Base-by-base conservation (phyloP, 1,140 invertebrate genomes). In the Musca vetustissima region DNA sequence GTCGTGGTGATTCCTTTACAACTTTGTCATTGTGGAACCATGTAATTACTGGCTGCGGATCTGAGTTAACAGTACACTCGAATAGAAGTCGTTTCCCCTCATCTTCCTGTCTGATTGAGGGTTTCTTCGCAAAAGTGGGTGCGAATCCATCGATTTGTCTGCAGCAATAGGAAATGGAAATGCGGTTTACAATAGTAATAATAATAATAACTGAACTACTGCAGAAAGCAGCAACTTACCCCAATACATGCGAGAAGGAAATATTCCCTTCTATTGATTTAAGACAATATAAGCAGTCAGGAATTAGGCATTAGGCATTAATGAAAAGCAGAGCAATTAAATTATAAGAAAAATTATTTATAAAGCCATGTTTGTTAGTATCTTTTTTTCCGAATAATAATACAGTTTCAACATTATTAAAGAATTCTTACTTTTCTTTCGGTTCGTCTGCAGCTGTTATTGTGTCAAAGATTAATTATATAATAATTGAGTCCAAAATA, bases 81-180 rank as follows among this genome's bases (percentile, higher is more conserved):
- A 98, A 98, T 74, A 98, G 87, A 72, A 98, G 85, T 82, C 93
- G 89, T 85, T 97, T 96, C 69, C 96, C 96, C 85, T 97, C 96
- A 82, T 98, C 95, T 84, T 97, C 96, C 84, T 98, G 96, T 83
- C 94, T 89, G 81, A 98, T 99, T 28, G 94, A 89, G 53, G 97
- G 97, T 85, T 98, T 98, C 87, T 97, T 95, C 81, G 93, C 91
- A 87, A 98, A 98, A 81, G 95, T 98, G 78, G 97, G 97, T 82
- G 96, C 95, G 83, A 95, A 91, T 77, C 96, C 96, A 87, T 98
- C 96, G 85, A 95, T 93, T 95, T 95, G 93, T 89, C 93, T 96
- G 85, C 9, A 25, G 25, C 17, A 19, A 52, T n/a, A 49, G n/a
- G n/a, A 32, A 55, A 55, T 9, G 53, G 47, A 36, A 28, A 28